A percentile compares a stretch with the other conserved stretches of the same genome.
phyloP scores from a whole-genome alignment of 2,888 invertebrate genomes.

The Pteria penguin region DNA sequence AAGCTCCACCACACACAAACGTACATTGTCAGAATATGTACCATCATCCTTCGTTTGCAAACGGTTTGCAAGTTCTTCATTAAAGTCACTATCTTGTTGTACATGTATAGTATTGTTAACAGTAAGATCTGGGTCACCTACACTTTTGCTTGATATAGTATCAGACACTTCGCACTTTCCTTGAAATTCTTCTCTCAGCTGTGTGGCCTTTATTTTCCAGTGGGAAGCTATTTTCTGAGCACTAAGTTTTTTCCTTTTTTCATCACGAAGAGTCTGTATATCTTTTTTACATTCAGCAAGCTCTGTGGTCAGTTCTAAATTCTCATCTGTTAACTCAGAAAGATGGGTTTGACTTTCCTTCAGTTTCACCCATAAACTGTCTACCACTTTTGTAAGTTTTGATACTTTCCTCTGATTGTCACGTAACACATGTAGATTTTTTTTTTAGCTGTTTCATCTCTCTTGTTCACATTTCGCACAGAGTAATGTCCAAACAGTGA shows the following conservation, averaged over 20 bases:
- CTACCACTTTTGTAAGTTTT: not conserved
- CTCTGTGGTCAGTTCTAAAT: not conserved
- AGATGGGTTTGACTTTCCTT: no score
- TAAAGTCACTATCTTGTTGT: no score
- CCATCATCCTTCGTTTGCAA: slow-evolving; percentile 4
- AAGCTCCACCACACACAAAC: slow-evolving; percentile 41
- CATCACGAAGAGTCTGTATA: not conserved
- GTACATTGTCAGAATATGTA: slow-evolving; percentile 16
- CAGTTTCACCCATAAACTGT: not conserved
- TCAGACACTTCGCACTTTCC: not conserved
- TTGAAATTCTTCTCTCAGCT: not conserved
- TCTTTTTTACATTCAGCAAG: not conserved
- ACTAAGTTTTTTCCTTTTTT: not conserved
- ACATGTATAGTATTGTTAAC: no score
- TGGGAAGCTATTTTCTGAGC: slow-evolving; percentile 1
- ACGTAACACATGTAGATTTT: not conserved
- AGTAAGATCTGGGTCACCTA: no score
- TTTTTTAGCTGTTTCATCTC: not conserved
- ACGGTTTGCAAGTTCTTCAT: no score
- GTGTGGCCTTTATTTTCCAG: slow-evolving; percentile 2
- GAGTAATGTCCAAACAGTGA: not conserved
- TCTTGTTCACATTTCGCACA: not conserved
- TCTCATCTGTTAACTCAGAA: not conserved
- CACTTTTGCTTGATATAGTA: not conserved
- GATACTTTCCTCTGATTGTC: not conserved